Conservation (phyloP, 2,888 invertebrate genomes). For the Brachyptera risi region DNA sequence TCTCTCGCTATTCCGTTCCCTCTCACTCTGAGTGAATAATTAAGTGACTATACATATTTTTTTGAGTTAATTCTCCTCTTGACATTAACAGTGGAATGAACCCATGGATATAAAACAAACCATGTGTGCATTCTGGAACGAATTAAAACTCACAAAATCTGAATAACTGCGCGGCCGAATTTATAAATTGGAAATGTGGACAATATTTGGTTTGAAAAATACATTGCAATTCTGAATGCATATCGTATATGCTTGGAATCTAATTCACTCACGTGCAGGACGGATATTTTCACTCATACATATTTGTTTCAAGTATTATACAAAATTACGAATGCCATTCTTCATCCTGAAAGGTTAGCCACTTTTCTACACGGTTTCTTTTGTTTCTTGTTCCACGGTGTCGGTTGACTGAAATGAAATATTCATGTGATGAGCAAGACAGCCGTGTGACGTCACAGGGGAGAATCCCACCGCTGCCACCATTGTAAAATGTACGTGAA, state of each 20-base stretch:
- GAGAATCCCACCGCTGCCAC: background rate
- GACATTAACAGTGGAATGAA: background rate
- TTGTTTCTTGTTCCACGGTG: constrained; percentile 3
- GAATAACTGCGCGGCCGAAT: background rate
- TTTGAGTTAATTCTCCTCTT: constrained; percentile 4
- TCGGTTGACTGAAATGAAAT: constrained; percentile 13
- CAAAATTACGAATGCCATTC: background rate
- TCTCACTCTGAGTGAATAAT: background rate
- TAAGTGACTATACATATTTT: background rate
- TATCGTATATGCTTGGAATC: too few species aligned
- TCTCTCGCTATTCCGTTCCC: too few species aligned
- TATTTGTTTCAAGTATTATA: background rate
- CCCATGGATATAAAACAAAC: background rate
- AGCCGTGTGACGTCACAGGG: constrained; percentile 5
- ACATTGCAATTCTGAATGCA: background rate
- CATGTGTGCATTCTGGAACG: background rate
- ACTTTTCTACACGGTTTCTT: constrained; percentile 18
- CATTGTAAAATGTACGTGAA: background rate
- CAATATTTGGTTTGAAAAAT: background rate
- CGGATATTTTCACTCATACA: background rate
- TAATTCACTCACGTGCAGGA: too few species aligned
- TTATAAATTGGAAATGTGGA: constrained; percentile 1
- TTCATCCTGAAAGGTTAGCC: background rate
- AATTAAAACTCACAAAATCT: constrained; percentile 4
- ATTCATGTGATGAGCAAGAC: constrained; percentile 18